Percentiles rank a stretch among this genome's conserved stretches.
Evolutionary conservation across 1,140 invertebrate species (phyloP).

Genomic region (Drosophila teissieri): DNA sequence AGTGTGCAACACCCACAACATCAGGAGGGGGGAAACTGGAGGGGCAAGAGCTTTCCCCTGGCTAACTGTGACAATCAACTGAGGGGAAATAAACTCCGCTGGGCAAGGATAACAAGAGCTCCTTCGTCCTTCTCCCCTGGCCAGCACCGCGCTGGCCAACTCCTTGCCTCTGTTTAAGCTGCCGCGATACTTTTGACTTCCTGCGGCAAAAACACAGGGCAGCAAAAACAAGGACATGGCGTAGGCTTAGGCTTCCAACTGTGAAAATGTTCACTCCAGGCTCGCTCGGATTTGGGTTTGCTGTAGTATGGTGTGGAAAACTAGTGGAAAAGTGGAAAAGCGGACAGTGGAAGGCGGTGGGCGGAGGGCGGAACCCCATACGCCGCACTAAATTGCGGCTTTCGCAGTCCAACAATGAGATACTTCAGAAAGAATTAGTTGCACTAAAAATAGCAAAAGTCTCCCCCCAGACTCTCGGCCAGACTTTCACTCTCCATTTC

Average conservation of each 20-base stretch:
- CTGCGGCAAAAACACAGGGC: constrained; percentile 59
- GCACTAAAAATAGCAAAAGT: constrained; percentile 82
- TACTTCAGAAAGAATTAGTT: constrained; percentile 83
- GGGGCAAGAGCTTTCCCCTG: constrained; percentile 35
- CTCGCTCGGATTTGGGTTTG: constrained; percentile 34
- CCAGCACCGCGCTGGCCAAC: constrained; percentile 4
- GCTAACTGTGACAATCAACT: constrained; percentile 73
- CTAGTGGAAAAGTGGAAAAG: not conserved
- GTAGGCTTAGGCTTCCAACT: constrained; percentile 68
- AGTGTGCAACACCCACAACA: constrained; percentile 27
- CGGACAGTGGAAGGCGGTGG: not conserved
- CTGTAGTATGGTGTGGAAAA: constrained; percentile 2
- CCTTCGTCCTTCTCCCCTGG: not conserved
- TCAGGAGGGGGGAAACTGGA: no score
- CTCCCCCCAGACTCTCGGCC: constrained; percentile 49
- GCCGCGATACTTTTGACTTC: constrained; percentile 81
- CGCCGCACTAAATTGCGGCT: constrained; percentile 79
- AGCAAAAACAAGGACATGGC: constrained; percentile 43
- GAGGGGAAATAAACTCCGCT: constrained; percentile 67
- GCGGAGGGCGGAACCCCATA: constrained; percentile 16
- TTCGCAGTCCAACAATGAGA: constrained; percentile 79
- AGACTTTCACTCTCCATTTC: constrained; percentile 61
- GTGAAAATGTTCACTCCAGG: constrained; percentile 33
- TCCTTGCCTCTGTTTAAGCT: constrained; percentile 61
- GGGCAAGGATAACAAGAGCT: constrained; percentile 50